Percentiles rank a stretch among this genome's conserved stretches.
Conservation (phyloP, 2,113 vertebrate genomes). For the Tiliqua scincoides region DNA sequence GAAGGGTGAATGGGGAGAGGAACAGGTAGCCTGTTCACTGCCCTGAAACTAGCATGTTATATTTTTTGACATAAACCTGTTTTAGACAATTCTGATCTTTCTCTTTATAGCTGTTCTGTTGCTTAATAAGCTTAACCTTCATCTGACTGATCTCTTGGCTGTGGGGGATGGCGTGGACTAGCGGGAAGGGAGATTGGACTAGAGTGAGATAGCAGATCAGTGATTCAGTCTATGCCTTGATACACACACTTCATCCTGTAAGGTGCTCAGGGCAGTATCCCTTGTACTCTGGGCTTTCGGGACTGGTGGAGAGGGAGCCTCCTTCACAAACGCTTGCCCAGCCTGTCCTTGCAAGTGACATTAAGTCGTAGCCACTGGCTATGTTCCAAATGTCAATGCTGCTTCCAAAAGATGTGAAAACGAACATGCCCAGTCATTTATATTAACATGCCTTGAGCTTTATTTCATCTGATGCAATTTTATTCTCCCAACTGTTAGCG, state of each 20-base stretch:
- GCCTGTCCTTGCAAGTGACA: background rate
- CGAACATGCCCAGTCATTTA: too few species aligned
- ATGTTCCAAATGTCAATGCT: background rate
- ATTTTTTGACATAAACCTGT: background rate
- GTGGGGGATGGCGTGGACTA: background rate
- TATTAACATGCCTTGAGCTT: background rate
- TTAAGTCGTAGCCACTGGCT: background rate
- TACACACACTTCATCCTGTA: rapidly evolving
- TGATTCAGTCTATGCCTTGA: constrained; percentile 49
- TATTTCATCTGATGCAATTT: background rate
- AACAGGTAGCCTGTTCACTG: background rate
- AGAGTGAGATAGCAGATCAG: constrained; percentile 19
- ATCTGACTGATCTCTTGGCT: background rate
- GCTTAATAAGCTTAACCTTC: constrained; percentile 31
- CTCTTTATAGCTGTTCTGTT: background rate
- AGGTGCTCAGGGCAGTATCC: constrained; percentile 36
- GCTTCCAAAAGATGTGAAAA: background rate
- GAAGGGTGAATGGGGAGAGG: background rate
- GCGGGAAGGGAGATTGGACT: constrained; percentile 38
- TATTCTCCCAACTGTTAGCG: too few species aligned
- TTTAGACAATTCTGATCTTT: background rate
- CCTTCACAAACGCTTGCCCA: constrained; percentile 2
- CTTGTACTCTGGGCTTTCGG: constrained; percentile 7
- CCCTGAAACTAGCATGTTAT: background rate
- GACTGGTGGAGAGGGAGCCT: constrained; percentile 16